phyloP scores from a whole-genome alignment of 2,888 invertebrate species.

The Drosophila neotestacea region DNA sequence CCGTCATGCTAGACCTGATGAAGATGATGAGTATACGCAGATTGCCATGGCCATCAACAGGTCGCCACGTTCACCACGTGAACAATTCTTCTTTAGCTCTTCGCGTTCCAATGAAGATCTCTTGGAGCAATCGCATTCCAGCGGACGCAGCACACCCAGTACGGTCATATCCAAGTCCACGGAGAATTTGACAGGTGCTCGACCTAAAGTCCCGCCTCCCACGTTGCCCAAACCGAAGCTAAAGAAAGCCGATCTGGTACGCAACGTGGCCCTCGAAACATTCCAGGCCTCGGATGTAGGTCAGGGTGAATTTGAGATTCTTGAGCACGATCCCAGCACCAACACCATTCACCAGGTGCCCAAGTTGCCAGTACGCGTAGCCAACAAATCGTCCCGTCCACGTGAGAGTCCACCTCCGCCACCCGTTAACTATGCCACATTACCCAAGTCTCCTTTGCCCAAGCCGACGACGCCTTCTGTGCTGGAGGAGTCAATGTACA shows the following conservation, averaged over 20 bases:
- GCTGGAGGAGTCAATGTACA: constrained; percentile 71
- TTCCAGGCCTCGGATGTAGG: constrained; percentile 84
- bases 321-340: constrained; percentile 84
- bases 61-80: constrained; percentile 68
- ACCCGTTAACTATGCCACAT: constrained; percentile 82
- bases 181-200: constrained; percentile 74
- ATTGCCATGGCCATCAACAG: constrained; percentile 82
- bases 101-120: constrained; percentile 83
- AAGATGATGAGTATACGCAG: constrained; percentile 82
- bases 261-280: constrained; percentile 83
- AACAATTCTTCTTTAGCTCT: constrained; percentile 80
- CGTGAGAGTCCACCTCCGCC: constrained; percentile 85
- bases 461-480: constrained; percentile 28
- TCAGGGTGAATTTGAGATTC: constrained; percentile 84
- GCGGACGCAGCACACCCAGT: constrained; percentile 65
- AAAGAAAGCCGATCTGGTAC: constrained; percentile 83
- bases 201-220: constrained; percentile 73
- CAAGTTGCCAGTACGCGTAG: constrained; percentile 73
- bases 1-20: constrained; percentile 56
- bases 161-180: constrained; percentile 76
- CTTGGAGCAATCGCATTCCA: constrained; percentile 69
- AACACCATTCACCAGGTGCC: constrained; percentile 83
- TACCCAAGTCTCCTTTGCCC: constrained; percentile 75
- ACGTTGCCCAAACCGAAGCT: constrained; percentile 83
- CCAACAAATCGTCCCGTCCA: constrained; percentile 74